Evolutionary conservation across 2,888 invertebrate genomes (phyloP).

Genomic region (Orchesella flavescens): DNA sequence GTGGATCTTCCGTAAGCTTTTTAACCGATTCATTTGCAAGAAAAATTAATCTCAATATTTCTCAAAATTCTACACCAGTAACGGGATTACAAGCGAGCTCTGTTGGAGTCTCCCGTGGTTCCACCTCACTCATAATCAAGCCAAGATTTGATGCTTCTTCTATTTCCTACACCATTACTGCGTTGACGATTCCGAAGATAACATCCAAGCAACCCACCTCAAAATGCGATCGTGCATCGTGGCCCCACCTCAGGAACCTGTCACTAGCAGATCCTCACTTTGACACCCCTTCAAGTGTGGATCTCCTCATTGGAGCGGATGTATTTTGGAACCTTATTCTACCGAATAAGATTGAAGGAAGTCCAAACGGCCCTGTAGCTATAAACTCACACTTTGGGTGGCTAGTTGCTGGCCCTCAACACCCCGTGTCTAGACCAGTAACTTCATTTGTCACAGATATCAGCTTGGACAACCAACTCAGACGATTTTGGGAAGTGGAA

Average conservation of each 20-base stretch:
- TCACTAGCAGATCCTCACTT: not conserved
- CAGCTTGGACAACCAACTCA: not conserved
- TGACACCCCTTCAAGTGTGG: not conserved
- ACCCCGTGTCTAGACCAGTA: not conserved
- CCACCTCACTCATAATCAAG: not conserved
- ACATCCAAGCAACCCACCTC: conserved; percentile 18
- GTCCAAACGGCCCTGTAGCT: not conserved
- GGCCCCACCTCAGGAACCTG: too few species aligned
- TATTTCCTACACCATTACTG: not conserved
- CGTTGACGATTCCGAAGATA: conserved; percentile 32
- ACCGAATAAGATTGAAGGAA: not conserved
- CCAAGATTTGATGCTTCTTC: conserved; percentile 14
- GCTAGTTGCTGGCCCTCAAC: not conserved
- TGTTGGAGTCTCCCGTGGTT: not conserved
- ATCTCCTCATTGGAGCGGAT: not conserved
- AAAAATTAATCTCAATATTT: conserved; percentile 4
- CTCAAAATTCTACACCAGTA: not conserved
- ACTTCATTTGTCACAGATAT: not conserved
- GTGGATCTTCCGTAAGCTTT: conserved; percentile 38
- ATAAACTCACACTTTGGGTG: not conserved
- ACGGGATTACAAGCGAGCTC: conserved; percentile 20
- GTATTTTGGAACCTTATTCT: not conserved
- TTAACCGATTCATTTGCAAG: conserved; percentile 29
- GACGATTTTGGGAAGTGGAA: not conserved
- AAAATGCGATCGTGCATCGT: too few species aligned